Evolutionary conservation across 2,888 invertebrate genomes (phyloP), one percentile per base, ranked within the genome.

Genomic region (Calameuta filiformis): DNA sequence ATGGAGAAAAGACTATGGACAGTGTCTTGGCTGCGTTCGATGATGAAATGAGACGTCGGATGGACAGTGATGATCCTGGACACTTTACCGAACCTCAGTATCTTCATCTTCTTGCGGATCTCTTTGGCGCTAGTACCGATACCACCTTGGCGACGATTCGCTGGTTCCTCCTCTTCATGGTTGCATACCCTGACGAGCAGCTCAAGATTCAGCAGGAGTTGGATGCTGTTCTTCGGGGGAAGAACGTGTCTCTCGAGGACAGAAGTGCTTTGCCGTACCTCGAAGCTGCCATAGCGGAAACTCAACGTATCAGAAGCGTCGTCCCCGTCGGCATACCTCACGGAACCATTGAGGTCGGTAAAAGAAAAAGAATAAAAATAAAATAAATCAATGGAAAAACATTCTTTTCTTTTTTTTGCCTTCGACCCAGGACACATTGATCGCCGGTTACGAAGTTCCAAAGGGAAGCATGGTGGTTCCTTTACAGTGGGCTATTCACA

Each of bases 301-400:
- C 94, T 0, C 96, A 97, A 89, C 93, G 98, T 76, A 94, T 97
- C 69, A 93, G 97, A 35, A 94, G 96, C 0, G 96, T 96, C 4
- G 95, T 96, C 1, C 97, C 97, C 0, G 92, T 96, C 40, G 97
- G 98, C 4, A 95, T 97, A 83, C 97, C 98, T 11, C 97, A 97
- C 89, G 97, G 97, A 69, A 94, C 95, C 4, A 87, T 92, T 0
- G 91, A 93, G 85, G 94, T 93, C 75, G 84, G 81, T 79, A 33
- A 31, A 11, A 1, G 15, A 40, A 40, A 40, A 15, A 15, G 0
- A 6, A 12, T 0, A 1, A 37, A 37, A 37, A 6, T 4, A 40
- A 23, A 40, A 15, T 4, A 15, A 40, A 4, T 35, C 4, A 0
- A 40, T 40, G 4, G 1, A 40, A 40, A 40, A 15, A 40, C 4